phyloP scores from a whole-genome alignment of 2,797 vertebrate genomes.

The Parauchenoglanis punctatus region DNA sequence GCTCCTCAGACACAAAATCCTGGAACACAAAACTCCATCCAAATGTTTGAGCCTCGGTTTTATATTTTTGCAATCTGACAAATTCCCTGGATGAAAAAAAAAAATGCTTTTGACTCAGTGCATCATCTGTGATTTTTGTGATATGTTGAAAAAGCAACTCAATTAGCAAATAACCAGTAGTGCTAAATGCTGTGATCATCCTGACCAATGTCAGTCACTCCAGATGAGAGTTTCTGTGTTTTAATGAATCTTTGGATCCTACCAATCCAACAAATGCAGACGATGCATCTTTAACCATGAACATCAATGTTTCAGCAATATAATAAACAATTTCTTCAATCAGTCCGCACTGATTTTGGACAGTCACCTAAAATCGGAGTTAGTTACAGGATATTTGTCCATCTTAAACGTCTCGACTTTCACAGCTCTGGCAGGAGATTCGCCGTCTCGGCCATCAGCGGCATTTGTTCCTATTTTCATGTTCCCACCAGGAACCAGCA shows the following conservation, averaged over 20 bases:
- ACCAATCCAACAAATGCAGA: neutral
- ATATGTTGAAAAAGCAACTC: neutral
- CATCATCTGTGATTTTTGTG: neutral
- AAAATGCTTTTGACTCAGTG: neutral
- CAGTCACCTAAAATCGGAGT: slow-evolving; percentile 86
- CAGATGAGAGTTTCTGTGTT: neutral
- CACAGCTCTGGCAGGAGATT: slow-evolving; percentile 73
- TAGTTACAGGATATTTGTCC: slow-evolving; percentile 86
- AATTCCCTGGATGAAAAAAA: slow-evolving; percentile 81
- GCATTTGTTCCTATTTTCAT: slow-evolving; percentile 81
- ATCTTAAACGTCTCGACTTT: slow-evolving; percentile 78
- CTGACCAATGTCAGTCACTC: neutral
- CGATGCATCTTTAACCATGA: neutral
- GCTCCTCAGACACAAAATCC: slow-evolving; percentile 87
- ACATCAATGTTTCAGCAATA: neutral
- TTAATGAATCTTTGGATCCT: neutral
- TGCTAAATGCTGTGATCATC: neutral
- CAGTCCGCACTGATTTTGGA: neutral
- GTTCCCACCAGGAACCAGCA: slow-evolving; percentile 79
- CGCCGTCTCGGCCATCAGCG: slow-evolving; percentile 76
- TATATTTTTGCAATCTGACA: slow-evolving; percentile 86
- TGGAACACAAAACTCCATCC: slow-evolving; percentile 99
- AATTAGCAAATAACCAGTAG: neutral
- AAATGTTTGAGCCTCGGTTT: slow-evolving; percentile 89
- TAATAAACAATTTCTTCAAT: neutral